These are phyloP conservation scores for Drosophila orosa DNA, from an alignment of 1,140 invertebrate genomes.

Conservation along the genomic window DNA sequence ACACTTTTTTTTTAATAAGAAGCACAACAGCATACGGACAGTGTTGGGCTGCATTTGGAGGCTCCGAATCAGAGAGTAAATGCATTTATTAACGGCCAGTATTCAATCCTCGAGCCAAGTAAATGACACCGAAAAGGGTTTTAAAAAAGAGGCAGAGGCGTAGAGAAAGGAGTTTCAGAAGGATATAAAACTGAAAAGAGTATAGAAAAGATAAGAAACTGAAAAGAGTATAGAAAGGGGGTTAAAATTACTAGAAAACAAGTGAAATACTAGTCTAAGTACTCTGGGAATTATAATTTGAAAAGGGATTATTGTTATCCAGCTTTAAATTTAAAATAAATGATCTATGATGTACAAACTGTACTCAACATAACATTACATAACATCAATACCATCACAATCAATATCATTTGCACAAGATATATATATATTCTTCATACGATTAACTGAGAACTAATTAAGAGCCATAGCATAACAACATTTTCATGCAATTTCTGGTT, in stretches of 20 bases:
- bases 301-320: too few species aligned
- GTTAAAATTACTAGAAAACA: not conserved
- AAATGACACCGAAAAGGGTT: conserved; percentile 15
- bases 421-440: not conserved
- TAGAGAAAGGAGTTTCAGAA: too few species aligned
- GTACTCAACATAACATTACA: not conserved
- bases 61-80: conserved; percentile 50
- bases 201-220: not conserved
- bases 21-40: conserved; percentile 16
- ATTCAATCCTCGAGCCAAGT: conserved; percentile 19
- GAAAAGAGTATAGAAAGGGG: not conserved
- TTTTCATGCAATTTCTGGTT: not conserved
- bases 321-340: too few species aligned
- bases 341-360: too few species aligned
- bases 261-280: not conserved
- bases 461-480: not conserved
- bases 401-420: not conserved
- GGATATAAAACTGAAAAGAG: too few species aligned
- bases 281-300: not conserved
- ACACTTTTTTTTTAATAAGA: not conserved
- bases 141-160: not conserved
- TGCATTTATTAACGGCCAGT: conserved; percentile 50
- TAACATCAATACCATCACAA: not conserved
- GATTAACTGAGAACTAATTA: not conserved
- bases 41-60: conserved; percentile 5